Conservation (phyloP, 2,113 vertebrate genomes). For the Podocnemis expansa region DNA sequence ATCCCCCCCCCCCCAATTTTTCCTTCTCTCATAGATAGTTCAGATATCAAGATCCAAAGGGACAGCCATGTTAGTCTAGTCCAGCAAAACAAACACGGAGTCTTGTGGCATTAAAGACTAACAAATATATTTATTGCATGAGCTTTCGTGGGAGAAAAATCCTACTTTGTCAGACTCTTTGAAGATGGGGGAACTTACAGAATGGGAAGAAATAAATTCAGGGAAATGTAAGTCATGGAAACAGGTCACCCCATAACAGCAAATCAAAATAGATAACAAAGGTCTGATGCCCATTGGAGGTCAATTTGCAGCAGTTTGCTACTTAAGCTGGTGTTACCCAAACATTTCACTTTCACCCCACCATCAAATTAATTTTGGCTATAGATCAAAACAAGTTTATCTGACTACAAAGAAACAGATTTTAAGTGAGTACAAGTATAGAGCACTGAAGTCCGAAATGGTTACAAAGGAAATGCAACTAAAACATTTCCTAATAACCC, state of each 20-base stretch:
- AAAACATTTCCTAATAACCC: background rate
- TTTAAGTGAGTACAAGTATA: background rate
- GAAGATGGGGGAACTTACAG: no score
- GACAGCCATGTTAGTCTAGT: no score
- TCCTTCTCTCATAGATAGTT: background rate
- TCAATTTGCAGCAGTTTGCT: background rate
- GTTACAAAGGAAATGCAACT: background rate
- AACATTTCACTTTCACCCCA: background rate
- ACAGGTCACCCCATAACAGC: no score
- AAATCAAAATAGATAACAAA: no score
- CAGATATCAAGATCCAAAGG: no score
- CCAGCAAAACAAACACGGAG: no score
- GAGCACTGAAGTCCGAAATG: background rate
- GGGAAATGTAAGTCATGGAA: no score
- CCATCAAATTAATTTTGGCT: background rate
- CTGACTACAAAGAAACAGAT: background rate
- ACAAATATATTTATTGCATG: no score
- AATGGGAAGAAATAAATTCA: no score
- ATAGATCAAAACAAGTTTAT: background rate
- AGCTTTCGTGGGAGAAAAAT: no score
- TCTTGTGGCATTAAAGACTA: no score
- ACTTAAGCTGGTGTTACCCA: background rate
- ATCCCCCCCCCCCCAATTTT: background rate
- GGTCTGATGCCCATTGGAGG: background rate
- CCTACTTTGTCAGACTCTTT: no score